Evolutionary conservation across 2,888 invertebrate species (phyloP), one percentile per base, ranked within the genome.

Genomic region (Drosophila birchii): DNA sequence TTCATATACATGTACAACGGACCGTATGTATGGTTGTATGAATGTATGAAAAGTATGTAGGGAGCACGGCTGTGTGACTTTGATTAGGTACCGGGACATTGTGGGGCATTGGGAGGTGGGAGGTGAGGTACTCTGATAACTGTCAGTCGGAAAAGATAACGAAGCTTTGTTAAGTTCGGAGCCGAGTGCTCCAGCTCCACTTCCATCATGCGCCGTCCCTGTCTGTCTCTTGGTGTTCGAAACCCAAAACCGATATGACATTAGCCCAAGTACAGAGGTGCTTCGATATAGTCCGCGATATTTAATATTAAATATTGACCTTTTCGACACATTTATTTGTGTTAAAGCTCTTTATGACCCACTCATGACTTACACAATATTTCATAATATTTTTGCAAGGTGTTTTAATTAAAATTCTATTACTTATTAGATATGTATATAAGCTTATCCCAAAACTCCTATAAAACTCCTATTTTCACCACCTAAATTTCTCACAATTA

Each of bases 81-180:
- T 75, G 66, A 75, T 58, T 53, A 56, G 66, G 66, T 66, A 75
- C 66, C 66, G 56, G 75, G 45, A 44, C 57, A 67, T 53, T 36
- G 34, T 9, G 34, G n/a, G 3, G 6, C 29, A 29, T n/a, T n/a
- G n/a, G 29, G 9, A 20, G 16, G 5, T 2, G 47, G n/a, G n/a
- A 11, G n/a, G 63, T 20, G 51, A 32, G 49, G 55, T 34, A 38
- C 73, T 54, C 47, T 75, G 76, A 74, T 74, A 74, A 87, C 84
- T 83, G 86, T 61, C 79, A 69, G 32, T 70, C 75, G 51, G 51
- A 11, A 23, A 36, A 86, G 82, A 83, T 83, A 83, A 84, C 70
- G 54, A 45, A 71, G 63, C 71, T 76, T 87, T 85, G 79, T 79
- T 81, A 87, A 75, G 85, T 68, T 84, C 62, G 51, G 36, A 53